Conservation (phyloP, 2,888 invertebrate genomes). For the Metopia argyrocephala region DNA sequence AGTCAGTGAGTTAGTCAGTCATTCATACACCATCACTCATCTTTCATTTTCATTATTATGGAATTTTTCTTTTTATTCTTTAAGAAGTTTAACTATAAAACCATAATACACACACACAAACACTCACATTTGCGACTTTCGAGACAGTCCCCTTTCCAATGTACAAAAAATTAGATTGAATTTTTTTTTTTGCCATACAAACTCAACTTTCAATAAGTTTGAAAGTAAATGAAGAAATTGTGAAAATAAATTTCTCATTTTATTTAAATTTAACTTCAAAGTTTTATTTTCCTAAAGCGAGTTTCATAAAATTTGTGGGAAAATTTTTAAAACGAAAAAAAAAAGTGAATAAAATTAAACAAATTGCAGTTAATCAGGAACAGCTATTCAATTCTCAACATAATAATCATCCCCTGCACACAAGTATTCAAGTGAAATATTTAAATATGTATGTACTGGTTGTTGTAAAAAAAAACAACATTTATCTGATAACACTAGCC, state of each 20-base stretch:
- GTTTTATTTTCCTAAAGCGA: not conserved
- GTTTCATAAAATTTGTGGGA: too few species aligned
- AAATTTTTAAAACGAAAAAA: too few species aligned
- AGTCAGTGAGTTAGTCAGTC: not conserved
- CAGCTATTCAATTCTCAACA: not conserved
- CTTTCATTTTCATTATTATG: constrained; percentile 32
- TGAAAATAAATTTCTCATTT: not conserved
- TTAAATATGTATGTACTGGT: too few species aligned
- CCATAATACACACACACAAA: constrained; percentile 18
- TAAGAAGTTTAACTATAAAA: constrained; percentile 26
- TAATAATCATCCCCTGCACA: too few species aligned
- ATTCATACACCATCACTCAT: constrained; percentile 21
- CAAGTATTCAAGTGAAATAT: too few species aligned
- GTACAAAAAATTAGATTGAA: too few species aligned
- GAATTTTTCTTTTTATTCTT: not conserved
- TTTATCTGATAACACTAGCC: too few species aligned
- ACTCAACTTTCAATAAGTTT: too few species aligned
- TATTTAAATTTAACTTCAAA: not conserved
- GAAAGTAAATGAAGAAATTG: not conserved
- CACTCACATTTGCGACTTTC: too few species aligned
- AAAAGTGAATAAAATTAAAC: not conserved
- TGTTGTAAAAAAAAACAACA: too few species aligned
- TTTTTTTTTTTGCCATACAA: too few species aligned
- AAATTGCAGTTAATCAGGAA: not conserved
- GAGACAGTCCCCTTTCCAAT: too few species aligned